Base-by-base conservation (phyloP, 2,113 vertebrate genomes). In the Chauna torquata region DNA sequence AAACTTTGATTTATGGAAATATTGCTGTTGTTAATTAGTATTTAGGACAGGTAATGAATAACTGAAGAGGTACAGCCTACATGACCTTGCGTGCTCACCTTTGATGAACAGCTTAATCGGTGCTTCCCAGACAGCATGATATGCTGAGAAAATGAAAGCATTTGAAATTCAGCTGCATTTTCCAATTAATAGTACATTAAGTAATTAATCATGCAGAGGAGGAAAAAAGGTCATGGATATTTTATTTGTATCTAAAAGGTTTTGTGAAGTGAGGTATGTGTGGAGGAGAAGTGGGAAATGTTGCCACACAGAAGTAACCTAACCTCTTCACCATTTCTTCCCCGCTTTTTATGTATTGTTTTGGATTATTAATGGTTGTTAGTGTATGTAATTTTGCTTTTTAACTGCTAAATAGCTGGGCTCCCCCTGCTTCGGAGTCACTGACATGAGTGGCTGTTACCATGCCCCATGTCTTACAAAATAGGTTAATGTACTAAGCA, bases 141-240 rank as follows among this genome's bases (percentile, higher is more conserved):
- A 97, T 98, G 98, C 97, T 97, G 98, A 97, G 98, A 98, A 98
- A 99, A 98, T 99, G 98, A 99, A 98, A 98, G 98, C 98, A 97
- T 99, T 99, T 98, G 98, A 98, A 99, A 99, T 99, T 98, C 97
- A 98, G 97, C 97, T 97, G 96, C 96, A 96, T 98, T 97, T 98
- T 98, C 97, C 98, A 99, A 99, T 99, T 99, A 99, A 99, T 98
- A 98, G 97, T 98, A 98, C 98, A 98, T 99, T 98, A 99, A 99
- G 98, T 99, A 99, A 99, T 99, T 99, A 99, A 99, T 99, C 99
- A 99, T 98, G 95, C 98, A 97, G 96, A 98, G 96, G 97, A 98
- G 97, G 98, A 97, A 96, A 94, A 98, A 98, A 98, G 98, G 98
- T 98, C 98, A 97, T 45, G 71, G 82, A 93, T 78, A 95, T 90